A percentile compares a stretch with the other conserved stretches of the same genome.
phyloP scores from a whole-genome alignment of 2,888 invertebrate genomes.

The Apeira syringaria region DNA sequence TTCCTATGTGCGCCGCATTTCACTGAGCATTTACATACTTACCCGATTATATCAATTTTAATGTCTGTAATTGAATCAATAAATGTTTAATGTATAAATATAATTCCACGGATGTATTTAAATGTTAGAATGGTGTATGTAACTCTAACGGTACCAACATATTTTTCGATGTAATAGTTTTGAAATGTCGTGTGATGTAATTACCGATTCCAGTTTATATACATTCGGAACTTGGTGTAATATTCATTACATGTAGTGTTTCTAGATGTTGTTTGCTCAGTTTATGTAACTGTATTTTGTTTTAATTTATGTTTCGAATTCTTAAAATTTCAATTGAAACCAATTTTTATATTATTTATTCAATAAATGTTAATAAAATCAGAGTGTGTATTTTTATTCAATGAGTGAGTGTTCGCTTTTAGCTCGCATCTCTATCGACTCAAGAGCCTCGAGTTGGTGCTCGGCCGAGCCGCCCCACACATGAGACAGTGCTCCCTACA shows the following conservation, averaged over 20 bases:
- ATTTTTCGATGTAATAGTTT: slow-evolving; percentile 66
- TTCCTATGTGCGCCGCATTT: slow-evolving; percentile 57
- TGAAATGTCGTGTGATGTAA: slow-evolving; percentile 49
- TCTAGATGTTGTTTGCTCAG: slow-evolving; percentile 71
- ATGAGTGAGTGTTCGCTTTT: too few species aligned
- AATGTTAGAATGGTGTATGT: slow-evolving; percentile 50
- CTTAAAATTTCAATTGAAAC: slow-evolving; percentile 67
- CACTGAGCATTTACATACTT: slow-evolving; percentile 63
- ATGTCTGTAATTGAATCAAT: slow-evolving; percentile 37
- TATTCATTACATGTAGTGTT: slow-evolving; percentile 47
- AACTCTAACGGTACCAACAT: slow-evolving; percentile 59
- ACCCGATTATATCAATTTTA: slow-evolving; percentile 31
- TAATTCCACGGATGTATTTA: slow-evolving; percentile 61
- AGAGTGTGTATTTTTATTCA: slow-evolving; percentile 40
- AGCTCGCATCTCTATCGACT: too few species aligned
- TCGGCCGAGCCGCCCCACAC: too few species aligned
- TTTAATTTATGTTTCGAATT: slow-evolving; percentile 64
- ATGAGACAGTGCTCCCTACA: too few species aligned
- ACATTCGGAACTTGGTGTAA: too few species aligned
- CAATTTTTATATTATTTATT: slow-evolving; percentile 82
- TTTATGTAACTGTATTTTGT: slow-evolving; percentile 52
- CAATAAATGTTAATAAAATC: slow-evolving; percentile 84
- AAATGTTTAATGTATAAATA: slow-evolving; percentile 43
- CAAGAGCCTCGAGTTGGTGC: too few species aligned
- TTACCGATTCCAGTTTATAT: too few species aligned